Evolutionary conservation across 2,113 vertebrate genomes (phyloP).

Genomic region (Morphnarchus princeps): DNA sequence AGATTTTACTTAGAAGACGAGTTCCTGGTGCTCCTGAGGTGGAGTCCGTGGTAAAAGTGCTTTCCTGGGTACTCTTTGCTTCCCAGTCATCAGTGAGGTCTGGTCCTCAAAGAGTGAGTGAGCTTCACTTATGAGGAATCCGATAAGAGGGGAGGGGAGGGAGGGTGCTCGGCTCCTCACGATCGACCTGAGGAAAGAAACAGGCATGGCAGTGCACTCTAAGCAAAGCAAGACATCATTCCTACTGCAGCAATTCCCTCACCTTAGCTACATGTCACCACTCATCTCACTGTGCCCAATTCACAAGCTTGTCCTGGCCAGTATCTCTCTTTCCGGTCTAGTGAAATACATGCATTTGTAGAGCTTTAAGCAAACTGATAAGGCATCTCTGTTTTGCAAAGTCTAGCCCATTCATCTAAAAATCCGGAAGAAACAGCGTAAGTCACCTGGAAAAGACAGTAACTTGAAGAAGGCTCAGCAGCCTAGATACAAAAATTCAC

Average conservation of each 20-base stretch:
- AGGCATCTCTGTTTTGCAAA: background rate
- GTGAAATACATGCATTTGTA: background rate
- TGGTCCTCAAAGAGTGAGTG: background rate
- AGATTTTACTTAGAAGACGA: background rate
- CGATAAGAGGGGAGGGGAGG: background rate
- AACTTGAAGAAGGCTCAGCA: background rate
- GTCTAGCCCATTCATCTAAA: background rate
- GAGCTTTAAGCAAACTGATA: background rate
- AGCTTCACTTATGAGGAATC: slow-evolving; percentile 22
- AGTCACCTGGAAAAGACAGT: background rate
- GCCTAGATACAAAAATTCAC: background rate
- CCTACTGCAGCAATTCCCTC: background rate
- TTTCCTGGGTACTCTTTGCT: background rate
- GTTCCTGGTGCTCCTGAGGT: background rate
- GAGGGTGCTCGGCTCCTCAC: slow-evolving; percentile 12
- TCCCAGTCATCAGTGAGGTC: slow-evolving; percentile 22
- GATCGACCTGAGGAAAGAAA: background rate
- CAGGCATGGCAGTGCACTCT: background rate
- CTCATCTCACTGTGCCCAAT: background rate
- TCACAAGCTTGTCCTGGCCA: background rate
- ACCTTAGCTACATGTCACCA: background rate
- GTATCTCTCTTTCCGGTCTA: background rate
- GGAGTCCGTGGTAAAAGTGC: slow-evolving; percentile 43
- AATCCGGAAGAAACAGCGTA: background rate
- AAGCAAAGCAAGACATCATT: background rate